A percentile compares a stretch with the other conserved stretches of the same genome.
These are phyloP conservation scores for Cremastinae sp. DNA, from an alignment of 2,888 invertebrate genomes.

Conservation along the genomic window DNA sequence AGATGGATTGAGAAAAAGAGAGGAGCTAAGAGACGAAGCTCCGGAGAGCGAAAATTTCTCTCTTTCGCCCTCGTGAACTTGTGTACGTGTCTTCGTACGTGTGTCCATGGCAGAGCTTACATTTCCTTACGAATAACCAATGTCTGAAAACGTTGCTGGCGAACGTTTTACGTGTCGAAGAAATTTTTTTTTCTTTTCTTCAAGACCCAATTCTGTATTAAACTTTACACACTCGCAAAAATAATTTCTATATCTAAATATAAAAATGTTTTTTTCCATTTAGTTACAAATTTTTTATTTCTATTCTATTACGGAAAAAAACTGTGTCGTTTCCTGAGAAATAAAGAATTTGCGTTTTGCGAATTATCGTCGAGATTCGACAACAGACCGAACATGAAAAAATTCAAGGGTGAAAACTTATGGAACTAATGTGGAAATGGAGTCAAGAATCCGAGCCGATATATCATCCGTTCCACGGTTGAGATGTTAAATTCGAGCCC, in stretches of 20 bases:
- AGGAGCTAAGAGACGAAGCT: conserved; percentile 37
- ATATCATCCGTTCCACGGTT: conserved; percentile 63
- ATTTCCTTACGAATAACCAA: conserved; percentile 53
- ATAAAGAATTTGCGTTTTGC: conserved; percentile 3
- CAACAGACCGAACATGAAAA: conserved; percentile 6
- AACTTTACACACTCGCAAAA: too few species aligned
- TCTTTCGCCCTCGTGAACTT: conserved; percentile 44
- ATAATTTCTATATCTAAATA: too few species aligned
- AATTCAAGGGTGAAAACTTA: conserved; percentile 46
- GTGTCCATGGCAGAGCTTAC: conserved; percentile 46
- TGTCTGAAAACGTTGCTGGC: conserved; percentile 7
- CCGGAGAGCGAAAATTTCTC: conserved; percentile 30
- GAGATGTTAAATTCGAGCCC: conserved; percentile 41
- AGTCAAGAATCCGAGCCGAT: conserved; percentile 62
- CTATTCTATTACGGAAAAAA: too few species aligned
- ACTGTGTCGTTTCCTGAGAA: too few species aligned
- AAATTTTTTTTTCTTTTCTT: background rate
- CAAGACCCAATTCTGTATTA: too few species aligned
- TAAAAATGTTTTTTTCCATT: too few species aligned
- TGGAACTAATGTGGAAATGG: conserved; percentile 64
- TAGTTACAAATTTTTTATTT: too few species aligned
- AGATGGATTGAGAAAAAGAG: conserved; percentile 30
- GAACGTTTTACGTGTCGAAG: conserved; percentile 24
- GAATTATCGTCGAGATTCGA: background rate
- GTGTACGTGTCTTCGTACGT: background rate